Conservation (phyloP, 2,797 vertebrate species). For the Distichodus sexfasciatus region DNA sequence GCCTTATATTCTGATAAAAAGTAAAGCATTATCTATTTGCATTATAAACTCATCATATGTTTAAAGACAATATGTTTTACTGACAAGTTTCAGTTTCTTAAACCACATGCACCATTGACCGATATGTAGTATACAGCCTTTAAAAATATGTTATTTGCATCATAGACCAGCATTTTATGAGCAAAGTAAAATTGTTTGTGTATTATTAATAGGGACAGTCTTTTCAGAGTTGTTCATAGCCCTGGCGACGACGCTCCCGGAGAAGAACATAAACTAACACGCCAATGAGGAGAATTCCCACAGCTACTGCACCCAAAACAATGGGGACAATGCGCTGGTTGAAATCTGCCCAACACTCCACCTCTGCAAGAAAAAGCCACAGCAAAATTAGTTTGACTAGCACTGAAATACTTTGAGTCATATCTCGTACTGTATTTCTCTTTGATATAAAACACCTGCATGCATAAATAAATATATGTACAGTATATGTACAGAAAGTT, state of each 20-base stretch:
- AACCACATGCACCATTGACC: no score
- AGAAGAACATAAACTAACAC: slow-evolving; percentile 72
- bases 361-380: slow-evolving; percentile 66
- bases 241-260: slow-evolving; percentile 66
- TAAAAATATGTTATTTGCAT: no score
- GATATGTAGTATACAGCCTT: no score
- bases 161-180: neutral
- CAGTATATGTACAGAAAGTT: neutral
- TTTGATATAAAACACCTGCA: no score
- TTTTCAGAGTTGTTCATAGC: slow-evolving; percentile 77
- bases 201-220: no score
- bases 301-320: slow-evolving; percentile 65
- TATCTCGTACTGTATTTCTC: no score
- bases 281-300: slow-evolving; percentile 72
- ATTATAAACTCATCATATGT: no score
- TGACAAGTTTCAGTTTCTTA: no score
- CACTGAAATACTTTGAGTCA: neutral
- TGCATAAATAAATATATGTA: neutral
- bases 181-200: no score
- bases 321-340: slow-evolving; percentile 70
- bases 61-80: no score
- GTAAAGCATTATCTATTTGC: no score
- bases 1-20: no score
- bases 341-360: slow-evolving; percentile 81
- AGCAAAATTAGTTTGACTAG: neutral